Base-by-base conservation (phyloP, 2,113 vertebrate genomes). In the Lipotes vexillifer region DNA sequence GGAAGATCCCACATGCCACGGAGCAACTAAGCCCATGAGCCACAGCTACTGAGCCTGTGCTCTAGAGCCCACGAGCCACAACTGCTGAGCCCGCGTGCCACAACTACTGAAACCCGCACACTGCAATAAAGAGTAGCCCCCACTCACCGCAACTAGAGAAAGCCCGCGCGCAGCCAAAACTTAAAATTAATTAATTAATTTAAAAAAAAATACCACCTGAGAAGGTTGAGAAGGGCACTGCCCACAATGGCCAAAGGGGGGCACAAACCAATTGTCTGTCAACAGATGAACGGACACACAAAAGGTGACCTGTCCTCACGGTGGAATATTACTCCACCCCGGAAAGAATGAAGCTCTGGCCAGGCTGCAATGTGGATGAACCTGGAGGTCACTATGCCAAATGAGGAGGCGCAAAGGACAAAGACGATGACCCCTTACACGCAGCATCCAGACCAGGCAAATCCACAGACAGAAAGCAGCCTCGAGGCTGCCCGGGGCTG, bases 331-430 rank as follows among this genome's bases (percentile, higher is more conserved):
- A 36, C 6, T 83, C 33, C 36, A 18, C 71, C 80, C 20, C 0
- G 2, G 17, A 14, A 66, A 80, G 41, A n/a, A 17, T 29, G 6
- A 31, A n/a, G 41, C 6, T 14, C 15, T 65, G n/a, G 38, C 41
- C 23, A 2, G 5, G 41, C n/a, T 21, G 5, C 25, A 0, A 3
- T 0, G 5, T 7, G 15, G 31, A 29, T 2, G 15, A 41, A 36
- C 11, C 68, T 46, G 9, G 74, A 41, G 57, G 9, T 21, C 11
- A 8, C 11, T 1, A 3, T 3, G 33, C 61, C 9, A 4, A 33
- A 3, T 27, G 20, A 68, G 10, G 33, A 21, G 41, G 41, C 5
- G 3, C 57, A 52, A 66, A 63, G 31, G 38, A 33, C 41, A 63
- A 4, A 33, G 6, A 11, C n/a, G 4, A 2, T 13, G 72, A 52